A percentile compares a stretch with the other conserved stretches of the same genome.
Conservation (phyloP, 2,113 vertebrate genomes). For the Sialia sialis region DNA sequence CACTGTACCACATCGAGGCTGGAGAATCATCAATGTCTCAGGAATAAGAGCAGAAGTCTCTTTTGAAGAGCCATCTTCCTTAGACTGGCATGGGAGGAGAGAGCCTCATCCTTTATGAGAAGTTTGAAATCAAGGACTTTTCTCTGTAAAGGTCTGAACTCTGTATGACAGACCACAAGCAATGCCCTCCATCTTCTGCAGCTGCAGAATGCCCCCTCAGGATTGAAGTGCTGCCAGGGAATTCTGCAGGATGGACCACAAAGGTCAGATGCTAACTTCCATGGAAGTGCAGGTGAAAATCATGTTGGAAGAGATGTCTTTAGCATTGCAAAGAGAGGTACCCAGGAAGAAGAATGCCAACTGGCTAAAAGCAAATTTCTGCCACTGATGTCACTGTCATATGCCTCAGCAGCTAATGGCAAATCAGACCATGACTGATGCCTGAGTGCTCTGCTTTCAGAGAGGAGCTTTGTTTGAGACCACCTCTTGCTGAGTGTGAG, state of each 20-base stretch:
- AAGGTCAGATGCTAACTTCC: background rate
- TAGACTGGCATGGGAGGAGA: background rate
- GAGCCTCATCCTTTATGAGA: background rate
- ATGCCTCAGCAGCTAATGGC: background rate
- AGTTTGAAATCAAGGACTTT: background rate
- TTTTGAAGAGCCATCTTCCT: background rate
- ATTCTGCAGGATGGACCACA: background rate
- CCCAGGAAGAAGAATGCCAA: background rate
- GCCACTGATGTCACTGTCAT: background rate
- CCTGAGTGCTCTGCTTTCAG: background rate
- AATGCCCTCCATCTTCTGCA: background rate
- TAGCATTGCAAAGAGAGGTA: background rate
- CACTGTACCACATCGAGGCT: background rate
- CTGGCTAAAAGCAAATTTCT: background rate
- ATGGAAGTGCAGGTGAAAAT: background rate
- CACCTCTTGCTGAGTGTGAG: background rate
- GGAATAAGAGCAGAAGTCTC: background rate
- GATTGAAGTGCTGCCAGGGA: background rate
- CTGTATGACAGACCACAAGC: background rate
- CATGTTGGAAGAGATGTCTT: background rate
- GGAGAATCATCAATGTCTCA: background rate
- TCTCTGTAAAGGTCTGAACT: conserved; percentile 5
- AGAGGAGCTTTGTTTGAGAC: background rate
- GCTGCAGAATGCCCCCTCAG: background rate
- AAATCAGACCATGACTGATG: background rate